phyloP scores from a whole-genome alignment of 2,888 invertebrate species.

The Temnothorax unifasciatus region DNA sequence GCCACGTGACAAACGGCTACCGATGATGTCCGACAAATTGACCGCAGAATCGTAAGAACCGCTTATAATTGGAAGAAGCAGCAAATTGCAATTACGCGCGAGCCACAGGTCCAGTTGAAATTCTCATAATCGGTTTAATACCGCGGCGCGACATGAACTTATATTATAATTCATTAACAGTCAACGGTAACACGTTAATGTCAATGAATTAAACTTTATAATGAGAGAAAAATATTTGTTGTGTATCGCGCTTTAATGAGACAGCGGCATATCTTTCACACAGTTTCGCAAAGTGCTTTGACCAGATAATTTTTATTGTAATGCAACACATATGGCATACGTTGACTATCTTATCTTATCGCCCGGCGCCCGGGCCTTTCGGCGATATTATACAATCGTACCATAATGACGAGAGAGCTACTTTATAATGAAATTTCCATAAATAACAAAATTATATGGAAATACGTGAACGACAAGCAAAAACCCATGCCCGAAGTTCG shows the following conservation, averaged over 20 bases:
- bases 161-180: neutral
- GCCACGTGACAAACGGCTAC: neutral
- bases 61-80: neutral
- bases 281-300: neutral
- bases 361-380: neutral
- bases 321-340: neutral
- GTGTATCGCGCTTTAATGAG: neutral
- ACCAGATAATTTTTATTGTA: constrained; percentile 15
- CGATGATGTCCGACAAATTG: constrained; percentile 21
- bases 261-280: neutral
- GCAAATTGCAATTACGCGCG: neutral
- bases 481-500: neutral
- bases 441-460: neutral
- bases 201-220: neutral
- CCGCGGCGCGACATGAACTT: neutral
- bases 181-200: neutral
- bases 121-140: neutral
- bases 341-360: constrained; percentile 44
- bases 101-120: neutral
- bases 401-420: neutral
- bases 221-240: constrained; percentile 1
- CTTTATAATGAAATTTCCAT: neutral
- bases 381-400: neutral
- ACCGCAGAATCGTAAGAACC: neutral
- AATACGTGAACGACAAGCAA: neutral